Base-by-base conservation (phyloP, 2,888 invertebrate species). In the Agonopterix alstromeriana region DNA sequence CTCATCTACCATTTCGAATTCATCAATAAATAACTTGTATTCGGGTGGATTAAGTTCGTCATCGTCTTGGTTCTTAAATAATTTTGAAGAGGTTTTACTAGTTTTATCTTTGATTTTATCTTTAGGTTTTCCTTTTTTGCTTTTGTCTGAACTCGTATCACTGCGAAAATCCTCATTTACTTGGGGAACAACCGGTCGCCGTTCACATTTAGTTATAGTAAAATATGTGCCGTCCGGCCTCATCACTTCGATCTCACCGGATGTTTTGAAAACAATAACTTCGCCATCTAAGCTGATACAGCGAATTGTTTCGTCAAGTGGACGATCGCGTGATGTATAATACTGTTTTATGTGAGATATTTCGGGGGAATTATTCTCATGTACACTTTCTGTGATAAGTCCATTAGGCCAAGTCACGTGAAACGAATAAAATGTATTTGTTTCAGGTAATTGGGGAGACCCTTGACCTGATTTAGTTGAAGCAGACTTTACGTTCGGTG, bases 341-440 rank as follows among this genome's bases (percentile, higher is more conserved):
- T 65, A 77, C 60, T 86, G 87, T 53, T 83, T 88, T 8, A 89
- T 77, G 52, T 87, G 83, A 40, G 80, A 79, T 48, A 88, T 66
- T 46, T 55, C 52, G 10, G 70, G 51, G 2, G 78, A 77, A 58
- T 82, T 78, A 3, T 65, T 53, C 53, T 76, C 71, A 58, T 86
- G 68, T 12, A 88, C 70, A 50, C 70, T 82, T 61, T 87, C 82
- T 8, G 81, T 81, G 8, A 85, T 70, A 36, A 81, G 70, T 1
- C 89, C 89, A 54, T 85, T 88, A 1, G 87, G 86, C 83, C 86
- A 88, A 3, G 86, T 82, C 12, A 85, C 56, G 53, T 58, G 68
- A 40, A 87, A 55, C 1, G 82, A 75, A 61, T 85, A 66, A 63
- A 63, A 83, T 40, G 57, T 58, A 56, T 65, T 65, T 1, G 55